Evolutionary conservation across 64 coral and sea anemone species (phyloP).

Genomic region (Catalaphyllia jardinei): DNA sequence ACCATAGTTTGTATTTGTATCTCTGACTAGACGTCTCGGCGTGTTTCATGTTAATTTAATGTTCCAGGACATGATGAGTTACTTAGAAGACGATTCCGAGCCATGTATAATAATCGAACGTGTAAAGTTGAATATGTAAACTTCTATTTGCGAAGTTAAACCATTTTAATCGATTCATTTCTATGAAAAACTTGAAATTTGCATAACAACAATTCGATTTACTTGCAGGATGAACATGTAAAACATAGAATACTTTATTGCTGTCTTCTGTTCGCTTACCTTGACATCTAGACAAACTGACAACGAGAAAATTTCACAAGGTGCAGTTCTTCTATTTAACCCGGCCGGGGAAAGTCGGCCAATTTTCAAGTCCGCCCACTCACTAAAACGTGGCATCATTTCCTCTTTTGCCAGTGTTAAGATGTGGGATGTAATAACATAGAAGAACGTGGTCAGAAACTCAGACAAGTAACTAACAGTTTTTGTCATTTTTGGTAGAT

Average conservation of each 20-base stretch:
- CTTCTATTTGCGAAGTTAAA: neutral
- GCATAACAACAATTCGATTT: neutral
- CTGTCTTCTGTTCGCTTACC: no score
- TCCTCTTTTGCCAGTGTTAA: neutral
- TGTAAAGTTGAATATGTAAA: neutral
- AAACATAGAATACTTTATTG: neutral
- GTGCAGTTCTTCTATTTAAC: no score
- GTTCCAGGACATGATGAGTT: no score
- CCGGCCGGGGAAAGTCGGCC: neutral
- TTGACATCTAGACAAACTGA: no score
- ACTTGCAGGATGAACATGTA: neutral
- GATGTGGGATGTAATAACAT: neutral
- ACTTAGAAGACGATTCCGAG: no score
- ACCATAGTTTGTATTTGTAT: no score
- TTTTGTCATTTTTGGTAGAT: no score
- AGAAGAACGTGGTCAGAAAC: neutral
- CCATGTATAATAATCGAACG: no score
- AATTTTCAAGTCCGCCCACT: neutral
- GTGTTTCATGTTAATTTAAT: no score
- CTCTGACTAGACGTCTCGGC: no score
- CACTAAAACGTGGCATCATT: neutral
- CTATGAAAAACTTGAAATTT: neutral
- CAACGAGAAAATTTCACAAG: no score
- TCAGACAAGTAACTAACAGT: neutral
- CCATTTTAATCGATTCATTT: neutral